Evolutionary conservation across 1,140 invertebrate species (phyloP), one percentile per base, ranked within the genome.

Genomic region (Latrodectus geometricus): DNA sequence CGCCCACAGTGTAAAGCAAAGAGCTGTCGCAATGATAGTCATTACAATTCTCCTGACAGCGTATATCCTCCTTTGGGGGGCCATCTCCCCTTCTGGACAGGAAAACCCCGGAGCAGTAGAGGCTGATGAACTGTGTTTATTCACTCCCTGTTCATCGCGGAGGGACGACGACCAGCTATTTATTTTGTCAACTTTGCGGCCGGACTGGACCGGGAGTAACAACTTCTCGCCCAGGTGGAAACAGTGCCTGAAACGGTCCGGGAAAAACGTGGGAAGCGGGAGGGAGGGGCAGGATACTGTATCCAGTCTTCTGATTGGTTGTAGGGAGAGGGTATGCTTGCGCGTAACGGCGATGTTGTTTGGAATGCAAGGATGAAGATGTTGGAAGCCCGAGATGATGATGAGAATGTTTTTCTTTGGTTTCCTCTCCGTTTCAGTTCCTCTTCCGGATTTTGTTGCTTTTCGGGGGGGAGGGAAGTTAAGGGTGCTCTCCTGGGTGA

Each of bases 41-140:
- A 83, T 56, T 8, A 83, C 70, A 48, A 83, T 20, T 68, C 80
- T 35, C 72, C 80, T 73, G 56, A 83, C 70, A 9, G 79, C 66
- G 21, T 68, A 61, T 23, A 49, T n/a, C 12, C 52, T 81, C 21
- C 49, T 3, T 48, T 17, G 20, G 15, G 54, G 80, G 72, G 70
- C 80, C 80, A 83, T 83, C 20, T 50, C 52, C 50, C 72, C 70
- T 52, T 50, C 15, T 56, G 0, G 54, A 21, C 21, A 52, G 20
- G 50, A 52, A 4, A 74, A 20, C 48, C 17, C 49, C 72, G 4
- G 15, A 74, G 48, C 20, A 23, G 9, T 52, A 4, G 75, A 21
- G 14, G 52, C 9, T 20, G 20, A 21, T 20, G 70, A 23, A 35
- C 14, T 23, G 70, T 35, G 4, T 14, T 9, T 50, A 14, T 49